A percentile compares a stretch with the other conserved stretches of the same genome.
Evolutionary conservation across 1,140 invertebrate species (phyloP).

Genomic region (Ptiloglossa arizonensis): DNA sequence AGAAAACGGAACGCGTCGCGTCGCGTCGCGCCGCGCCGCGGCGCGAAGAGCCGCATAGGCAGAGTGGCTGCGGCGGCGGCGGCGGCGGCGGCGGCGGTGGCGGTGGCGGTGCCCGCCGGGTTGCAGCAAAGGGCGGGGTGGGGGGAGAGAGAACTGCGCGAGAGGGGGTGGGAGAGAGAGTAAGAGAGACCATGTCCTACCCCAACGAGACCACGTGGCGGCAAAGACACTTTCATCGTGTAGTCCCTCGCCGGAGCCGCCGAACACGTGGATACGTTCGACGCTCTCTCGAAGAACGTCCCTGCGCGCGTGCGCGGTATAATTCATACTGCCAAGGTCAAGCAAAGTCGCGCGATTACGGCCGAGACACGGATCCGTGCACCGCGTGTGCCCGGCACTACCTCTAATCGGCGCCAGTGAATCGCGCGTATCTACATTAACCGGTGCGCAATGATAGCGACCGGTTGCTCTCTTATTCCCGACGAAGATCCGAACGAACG

Average conservation of each 20-base stretch:
- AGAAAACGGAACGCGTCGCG: constrained; percentile 35
- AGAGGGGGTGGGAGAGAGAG: constrained; percentile 48
- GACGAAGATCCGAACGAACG: too few relatives aligned
- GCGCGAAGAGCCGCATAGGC: constrained; percentile 14
- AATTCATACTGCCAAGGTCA: constrained; percentile 68
- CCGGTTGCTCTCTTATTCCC: not conserved
- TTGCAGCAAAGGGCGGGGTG: not conserved
- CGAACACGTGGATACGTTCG: constrained; percentile 76
- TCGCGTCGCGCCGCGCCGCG: too few relatives aligned
- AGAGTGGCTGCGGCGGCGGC: constrained; percentile 14
- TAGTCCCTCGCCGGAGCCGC: constrained; percentile 58
- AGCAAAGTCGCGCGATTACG: constrained; percentile 73
- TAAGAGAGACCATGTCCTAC: constrained; percentile 76
- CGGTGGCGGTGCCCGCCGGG: constrained; percentile 9
- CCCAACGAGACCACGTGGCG: constrained; percentile 76
- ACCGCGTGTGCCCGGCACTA: constrained; percentile 22
- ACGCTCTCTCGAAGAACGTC: constrained; percentile 74
- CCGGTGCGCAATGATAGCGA: not conserved
- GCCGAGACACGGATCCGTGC: constrained; percentile 48
- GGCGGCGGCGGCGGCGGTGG: not conserved
- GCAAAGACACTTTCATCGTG: constrained; percentile 74
- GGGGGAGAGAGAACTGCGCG: constrained; percentile 50
- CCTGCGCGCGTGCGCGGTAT: constrained; percentile 72
- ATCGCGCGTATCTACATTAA: constrained; percentile 11
- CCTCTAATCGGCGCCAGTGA: constrained; percentile 48